phyloP scores from a whole-genome alignment of 1,140 invertebrate species.

The Lordiphosa stackelbergi region DNA sequence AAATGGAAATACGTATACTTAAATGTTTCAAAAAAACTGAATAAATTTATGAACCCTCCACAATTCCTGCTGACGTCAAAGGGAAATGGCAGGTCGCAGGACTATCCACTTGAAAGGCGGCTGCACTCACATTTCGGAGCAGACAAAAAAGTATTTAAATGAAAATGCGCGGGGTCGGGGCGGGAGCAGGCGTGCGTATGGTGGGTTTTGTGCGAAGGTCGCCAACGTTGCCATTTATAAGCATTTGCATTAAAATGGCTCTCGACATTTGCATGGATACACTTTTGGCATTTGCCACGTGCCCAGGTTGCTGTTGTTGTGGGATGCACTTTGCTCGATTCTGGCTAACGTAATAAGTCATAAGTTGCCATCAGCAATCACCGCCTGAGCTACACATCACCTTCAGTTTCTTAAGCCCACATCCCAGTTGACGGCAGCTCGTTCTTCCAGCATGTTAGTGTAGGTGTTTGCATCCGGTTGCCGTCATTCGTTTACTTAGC shows the following conservation, averaged over 20 bases:
- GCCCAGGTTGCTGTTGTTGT: conserved; percentile 5
- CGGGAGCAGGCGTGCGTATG: neutral
- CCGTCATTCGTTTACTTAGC: conserved; percentile 36
- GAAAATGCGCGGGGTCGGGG: conserved; percentile 16
- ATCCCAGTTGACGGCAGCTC: conserved; percentile 29
- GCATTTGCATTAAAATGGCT: conserved; percentile 65
- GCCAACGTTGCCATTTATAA: conserved; percentile 54
- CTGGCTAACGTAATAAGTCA: conserved; percentile 7
- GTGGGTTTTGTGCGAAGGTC: neutral
- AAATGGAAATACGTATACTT: conserved; percentile 57
- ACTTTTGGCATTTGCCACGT: conserved; percentile 46
- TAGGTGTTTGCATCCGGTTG: conserved; percentile 12
- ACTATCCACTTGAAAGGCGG: conserved; percentile 18
- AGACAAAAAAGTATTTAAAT: conserved; percentile 51
- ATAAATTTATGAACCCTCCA: conserved; percentile 47
- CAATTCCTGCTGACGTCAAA: conserved; percentile 42
- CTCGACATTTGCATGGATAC: conserved; percentile 58
- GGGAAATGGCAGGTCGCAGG: conserved; percentile 33
- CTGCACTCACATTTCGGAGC: conserved; percentile 40
- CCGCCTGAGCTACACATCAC: conserved; percentile 14
- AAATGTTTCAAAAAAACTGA: conserved; percentile 49
- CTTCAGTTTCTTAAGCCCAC: conserved; percentile 38
- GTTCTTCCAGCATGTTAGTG: conserved; percentile 4
- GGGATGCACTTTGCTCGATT: neutral
- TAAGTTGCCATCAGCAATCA: conserved; percentile 6